Evolutionary conservation across 2,888 invertebrate genomes (phyloP), one percentile per base, ranked within the genome.

Genomic region (Nomada ruficornis): DNA sequence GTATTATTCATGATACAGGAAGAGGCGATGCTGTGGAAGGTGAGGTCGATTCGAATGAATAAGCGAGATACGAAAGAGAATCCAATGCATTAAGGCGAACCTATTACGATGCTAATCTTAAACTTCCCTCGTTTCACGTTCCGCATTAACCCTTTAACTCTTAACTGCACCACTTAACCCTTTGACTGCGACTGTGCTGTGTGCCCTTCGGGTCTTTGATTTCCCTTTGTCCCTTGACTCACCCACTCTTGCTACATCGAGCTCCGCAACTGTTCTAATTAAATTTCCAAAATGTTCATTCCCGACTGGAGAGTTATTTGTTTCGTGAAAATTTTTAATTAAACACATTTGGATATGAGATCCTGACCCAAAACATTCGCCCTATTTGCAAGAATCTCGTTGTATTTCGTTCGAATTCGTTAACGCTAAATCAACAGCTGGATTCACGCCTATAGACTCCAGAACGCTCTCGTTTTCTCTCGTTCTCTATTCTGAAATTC

Each of bases 1-100:
- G 79, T 64, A 76, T 76, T 79, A 79, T 76, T 69, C 76, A 76
- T 67, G 63, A 52, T 10, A 68, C 23, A 23, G 29, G 47, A 63
- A 72, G 60, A 60, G 70, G 59, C 26, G 44, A 59, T 59, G 59
- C 59, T 9, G 59, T 26, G 54, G 72, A 44, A 72, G 23, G 44
- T 10, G 64, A 72, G 63, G 44, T 64, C n/a, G 63, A 72, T 63
- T 26, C 63, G 52, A 71, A 71, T 29, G 63, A 72, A 64, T 72
- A 44, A 72, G 64, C 44, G 55, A n/a, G 55, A 29, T 11, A 26
- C n/a, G 63, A 64, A 64, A n/a, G 44, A 55, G 55, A 64, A 57
- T 23, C 18, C 18, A 15, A 23, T 18, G 44, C 54, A 63, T 72
- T 11, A 44, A 63, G 26, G 15, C 11, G 42, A 72, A 72, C 54